These are phyloP conservation scores for Phataginus tricuspis DNA, from an alignment of 2,797 vertebrate species.

Conservation along the genomic window DNA sequence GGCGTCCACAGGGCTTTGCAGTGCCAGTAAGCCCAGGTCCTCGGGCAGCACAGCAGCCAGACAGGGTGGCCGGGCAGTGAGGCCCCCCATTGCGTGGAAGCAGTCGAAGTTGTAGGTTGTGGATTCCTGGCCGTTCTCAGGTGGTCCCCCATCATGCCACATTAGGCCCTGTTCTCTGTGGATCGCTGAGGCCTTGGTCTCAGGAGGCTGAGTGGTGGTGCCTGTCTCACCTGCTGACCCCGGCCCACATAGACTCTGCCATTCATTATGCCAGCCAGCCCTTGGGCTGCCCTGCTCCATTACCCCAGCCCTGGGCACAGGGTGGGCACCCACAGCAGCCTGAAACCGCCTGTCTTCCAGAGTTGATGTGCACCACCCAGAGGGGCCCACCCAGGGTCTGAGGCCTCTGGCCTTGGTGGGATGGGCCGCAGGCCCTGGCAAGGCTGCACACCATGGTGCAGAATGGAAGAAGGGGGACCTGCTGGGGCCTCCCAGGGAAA, in stretches of 20 bases:
- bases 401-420: background rate
- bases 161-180: background rate
- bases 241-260: too few species aligned
- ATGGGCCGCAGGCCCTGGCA: background rate
- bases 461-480: background rate
- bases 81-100: background rate
- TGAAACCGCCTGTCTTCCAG: background rate
- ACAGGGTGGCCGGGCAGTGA: background rate
- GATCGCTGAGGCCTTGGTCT: too few species aligned
- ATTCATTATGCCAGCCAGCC: background rate
- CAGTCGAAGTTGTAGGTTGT: too few species aligned
- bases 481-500: accelerated
- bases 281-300: background rate
- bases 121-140: background rate
- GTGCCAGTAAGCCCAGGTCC: background rate
- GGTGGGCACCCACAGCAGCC: background rate
- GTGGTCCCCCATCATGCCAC: accelerated
- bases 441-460: background rate
- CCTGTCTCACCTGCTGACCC: background rate
- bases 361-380: background rate
- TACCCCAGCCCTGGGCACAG: background rate
- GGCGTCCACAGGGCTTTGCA: background rate
- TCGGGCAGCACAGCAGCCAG: background rate
- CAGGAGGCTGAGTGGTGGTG: background rate
- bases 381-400: background rate